Evolutionary conservation across 1,140 invertebrate genomes (phyloP), one percentile per base, ranked within the genome.

Genomic region (Mya arenaria): DNA sequence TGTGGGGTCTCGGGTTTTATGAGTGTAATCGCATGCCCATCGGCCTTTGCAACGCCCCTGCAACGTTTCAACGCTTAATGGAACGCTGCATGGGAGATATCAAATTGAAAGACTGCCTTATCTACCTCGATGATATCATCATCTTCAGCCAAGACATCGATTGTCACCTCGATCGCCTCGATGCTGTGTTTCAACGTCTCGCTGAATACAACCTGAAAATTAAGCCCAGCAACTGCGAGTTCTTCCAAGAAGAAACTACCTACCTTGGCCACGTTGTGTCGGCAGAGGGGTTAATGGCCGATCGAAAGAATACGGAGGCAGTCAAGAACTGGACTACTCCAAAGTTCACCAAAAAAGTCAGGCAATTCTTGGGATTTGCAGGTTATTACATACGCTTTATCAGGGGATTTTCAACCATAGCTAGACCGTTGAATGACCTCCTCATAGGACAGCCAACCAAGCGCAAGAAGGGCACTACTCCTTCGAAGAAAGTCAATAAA

Each of bases 11-110:
- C 0, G 65, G 78, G 25, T 41, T 86, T 30, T 86, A 48, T 52
- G 71, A 84, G 56, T 84, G 48, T 17, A 77, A 71, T 19, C 6
- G 68, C 55, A 10, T 82, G 89, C 90, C 92, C 25, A 94, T 94
- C 84, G 94, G 94, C 39, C 80, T 94, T 28, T 77, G 71, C 25
- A 93, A 93, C 84, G 89, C 91, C 32, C 90, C 90, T 19, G 84
- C 90, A 23, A 89, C 92, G 19, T 95, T 94, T 83, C 93, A 94
- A 85, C 74, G 94, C 17, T 91, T 93, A 17, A 94, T 95, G 65
- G 89, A 94, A 83, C 39, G 89, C n/a, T 88, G 94, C 34, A 56
- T 75, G 44, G 62, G 62, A 6, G 62, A 65, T 34, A 25, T 65
- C 62, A 65, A 65, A 13, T 19, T 65, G 30, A 17, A 34, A 15